phyloP scores from a whole-genome alignment of 2,113 vertebrate species.

The Apus apus region DNA sequence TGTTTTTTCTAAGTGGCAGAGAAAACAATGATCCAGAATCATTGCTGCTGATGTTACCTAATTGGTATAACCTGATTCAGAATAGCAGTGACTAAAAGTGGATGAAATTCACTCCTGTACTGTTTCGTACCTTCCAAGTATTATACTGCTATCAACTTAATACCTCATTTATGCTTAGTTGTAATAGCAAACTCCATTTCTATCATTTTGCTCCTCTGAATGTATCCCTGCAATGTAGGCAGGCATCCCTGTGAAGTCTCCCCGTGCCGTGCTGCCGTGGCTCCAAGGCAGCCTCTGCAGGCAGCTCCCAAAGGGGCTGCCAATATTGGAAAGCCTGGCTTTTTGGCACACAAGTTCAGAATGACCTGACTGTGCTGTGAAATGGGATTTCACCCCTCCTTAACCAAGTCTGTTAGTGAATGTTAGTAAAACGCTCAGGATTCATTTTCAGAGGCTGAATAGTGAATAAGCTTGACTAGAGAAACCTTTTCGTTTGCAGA shows the following conservation, averaged over 20 bases:
- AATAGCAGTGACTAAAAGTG: not conserved
- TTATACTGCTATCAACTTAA: not conserved
- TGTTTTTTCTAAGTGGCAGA: not conserved
- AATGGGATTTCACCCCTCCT: slow-evolving; percentile 19
- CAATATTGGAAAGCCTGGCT: not conserved
- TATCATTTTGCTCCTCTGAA: not conserved
- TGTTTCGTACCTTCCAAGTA: not conserved
- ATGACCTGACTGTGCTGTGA: not conserved
- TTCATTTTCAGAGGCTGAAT: not conserved
- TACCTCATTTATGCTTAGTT: not conserved
- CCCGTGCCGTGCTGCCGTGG: not conserved
- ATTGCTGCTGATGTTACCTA: not conserved
- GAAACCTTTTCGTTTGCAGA: not conserved
- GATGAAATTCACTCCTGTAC: not conserved
- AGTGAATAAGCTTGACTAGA: not conserved
- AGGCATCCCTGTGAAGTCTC: not conserved
- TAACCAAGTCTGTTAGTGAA: not conserved
- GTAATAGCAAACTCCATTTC: not conserved
- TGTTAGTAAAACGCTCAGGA: not conserved
- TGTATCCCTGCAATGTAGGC: not conserved
- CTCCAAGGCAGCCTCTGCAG: not conserved
- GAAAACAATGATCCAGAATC: not conserved
- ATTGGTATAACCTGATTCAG: not conserved
- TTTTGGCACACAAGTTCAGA: not conserved
- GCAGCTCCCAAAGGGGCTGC: not conserved